These are phyloP conservation scores for Phania funesta DNA, from an alignment of 2,888 invertebrate genomes.

Conservation along the genomic window DNA sequence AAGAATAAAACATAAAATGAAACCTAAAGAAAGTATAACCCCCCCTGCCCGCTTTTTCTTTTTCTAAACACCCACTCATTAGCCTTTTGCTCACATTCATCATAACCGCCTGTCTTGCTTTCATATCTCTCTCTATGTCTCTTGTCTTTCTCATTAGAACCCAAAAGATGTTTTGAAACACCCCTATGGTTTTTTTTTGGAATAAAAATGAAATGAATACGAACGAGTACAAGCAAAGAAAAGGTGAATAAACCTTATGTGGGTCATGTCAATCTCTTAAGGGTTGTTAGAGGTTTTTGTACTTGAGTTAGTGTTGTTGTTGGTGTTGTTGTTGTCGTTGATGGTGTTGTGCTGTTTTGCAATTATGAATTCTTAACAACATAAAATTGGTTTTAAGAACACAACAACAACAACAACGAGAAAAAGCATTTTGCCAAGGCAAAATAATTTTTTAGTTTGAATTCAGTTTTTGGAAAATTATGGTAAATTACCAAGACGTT, in stretches of 20 bases:
- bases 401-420: neutral
- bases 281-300: conserved; percentile 48
- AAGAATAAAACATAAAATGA: conserved; percentile 7
- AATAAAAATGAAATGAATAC: conserved; percentile 1
- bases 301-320: conserved; percentile 25
- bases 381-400: conserved; percentile 14
- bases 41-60: neutral
- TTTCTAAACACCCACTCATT: neutral
- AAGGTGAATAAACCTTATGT: conserved; percentile 54
- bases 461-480: conserved; percentile 43
- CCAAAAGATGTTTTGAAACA: neutral
- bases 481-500: conserved; percentile 58
- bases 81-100: neutral
- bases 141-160: neutral
- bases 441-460: conserved; percentile 31
- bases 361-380: conserved; percentile 48
- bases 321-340: conserved; percentile 7
- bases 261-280: conserved; percentile 59
- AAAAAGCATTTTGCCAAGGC: conserved; percentile 54
- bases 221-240: neutral
- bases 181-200: neutral
- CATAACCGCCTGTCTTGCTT: neutral
- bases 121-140: neutral
- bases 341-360: conserved; percentile 9
- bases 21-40: conserved; percentile 6